A percentile compares a stretch with the other conserved stretches of the same genome.
phyloP scores from a whole-genome alignment of 2,797 vertebrate species.

The Chelonia mydas region DNA sequence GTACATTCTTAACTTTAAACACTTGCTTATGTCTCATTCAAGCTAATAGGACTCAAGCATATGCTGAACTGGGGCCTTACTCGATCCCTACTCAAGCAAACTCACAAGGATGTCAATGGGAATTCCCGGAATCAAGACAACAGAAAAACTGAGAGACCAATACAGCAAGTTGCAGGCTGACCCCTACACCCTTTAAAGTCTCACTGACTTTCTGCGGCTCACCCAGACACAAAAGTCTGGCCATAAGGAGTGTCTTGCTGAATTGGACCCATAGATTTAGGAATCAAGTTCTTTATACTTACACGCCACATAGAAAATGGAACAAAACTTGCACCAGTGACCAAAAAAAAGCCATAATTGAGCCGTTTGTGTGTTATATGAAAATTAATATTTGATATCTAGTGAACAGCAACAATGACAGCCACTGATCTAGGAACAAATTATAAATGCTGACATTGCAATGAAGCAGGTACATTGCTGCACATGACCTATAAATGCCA shows the following conservation, averaged over 20 bases:
- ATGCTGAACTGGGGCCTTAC: neutral
- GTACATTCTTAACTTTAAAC: neutral
- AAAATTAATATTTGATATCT: constrained; percentile 37
- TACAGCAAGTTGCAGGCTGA: neutral
- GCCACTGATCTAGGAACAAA: constrained; percentile 15
- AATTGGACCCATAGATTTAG: neutral
- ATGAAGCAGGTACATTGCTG: constrained; percentile 15
- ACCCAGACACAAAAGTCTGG: neutral
- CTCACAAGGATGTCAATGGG: neutral
- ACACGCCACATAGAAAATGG: neutral
- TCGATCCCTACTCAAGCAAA: neutral
- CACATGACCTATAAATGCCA: constrained; percentile 13
- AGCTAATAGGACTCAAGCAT: neutral
- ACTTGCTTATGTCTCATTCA: neutral
- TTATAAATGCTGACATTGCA: constrained; percentile 50
- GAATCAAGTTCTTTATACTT: neutral
- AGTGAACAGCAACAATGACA: constrained; percentile 27
- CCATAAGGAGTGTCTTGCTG: neutral
- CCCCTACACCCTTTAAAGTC: neutral
- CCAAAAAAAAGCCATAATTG: neutral
- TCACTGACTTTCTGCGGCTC: neutral
- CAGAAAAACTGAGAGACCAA: accelerated
- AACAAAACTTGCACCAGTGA: neutral
- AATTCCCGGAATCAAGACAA: neutral
- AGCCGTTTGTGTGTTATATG: neutral